phyloP scores from a whole-genome alignment of 1,140 invertebrate genomes.

The Scaptomyza pallida region DNA sequence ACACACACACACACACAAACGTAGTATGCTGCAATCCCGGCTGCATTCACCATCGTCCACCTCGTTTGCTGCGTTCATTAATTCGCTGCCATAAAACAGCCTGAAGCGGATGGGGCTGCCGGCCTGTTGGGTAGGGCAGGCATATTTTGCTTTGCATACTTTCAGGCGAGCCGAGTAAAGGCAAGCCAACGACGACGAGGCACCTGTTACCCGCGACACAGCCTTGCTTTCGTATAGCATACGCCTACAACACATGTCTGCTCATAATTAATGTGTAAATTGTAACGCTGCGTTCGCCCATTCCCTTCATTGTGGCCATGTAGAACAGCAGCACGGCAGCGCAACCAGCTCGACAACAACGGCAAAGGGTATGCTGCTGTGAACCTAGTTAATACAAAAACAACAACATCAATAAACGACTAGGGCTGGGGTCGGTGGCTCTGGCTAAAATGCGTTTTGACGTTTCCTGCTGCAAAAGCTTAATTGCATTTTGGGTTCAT shows the following conservation, averaged over 20 bases:
- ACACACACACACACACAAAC: neutral
- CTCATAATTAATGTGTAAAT: conserved; percentile 83
- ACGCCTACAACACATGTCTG: conserved; percentile 80
- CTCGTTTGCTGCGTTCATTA: conserved; percentile 78
- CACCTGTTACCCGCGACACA: conserved; percentile 74
- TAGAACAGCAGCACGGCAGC: conserved; percentile 47
- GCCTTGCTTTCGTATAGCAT: conserved; percentile 1
- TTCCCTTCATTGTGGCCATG: conserved; percentile 59
- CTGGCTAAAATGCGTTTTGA: conserved; percentile 64
- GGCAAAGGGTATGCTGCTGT: neutral
- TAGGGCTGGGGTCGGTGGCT: conserved; percentile 13
- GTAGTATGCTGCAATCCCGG: conserved; percentile 8
- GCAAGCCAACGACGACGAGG: conserved; percentile 20
- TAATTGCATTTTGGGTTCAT: conserved; percentile 69
- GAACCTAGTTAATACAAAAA: conserved; percentile 67
- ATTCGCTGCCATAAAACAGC: conserved; percentile 79
- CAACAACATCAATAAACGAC: conserved; percentile 73
- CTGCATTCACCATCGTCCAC: conserved; percentile 36
- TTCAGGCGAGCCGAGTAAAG: conserved; percentile 24
- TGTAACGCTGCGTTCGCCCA: conserved; percentile 73
- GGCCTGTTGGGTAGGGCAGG: too few species aligned
- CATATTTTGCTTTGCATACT: conserved; percentile 77
- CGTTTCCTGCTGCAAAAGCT: conserved; percentile 53
- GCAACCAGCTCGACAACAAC: conserved; percentile 61
- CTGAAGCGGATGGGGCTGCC: neutral